A percentile compares a stretch with the other conserved stretches of the same genome.
Evolutionary conservation across 2,797 vertebrate species (phyloP).

Genomic region (Macrochelys suwanniensis): DNA sequence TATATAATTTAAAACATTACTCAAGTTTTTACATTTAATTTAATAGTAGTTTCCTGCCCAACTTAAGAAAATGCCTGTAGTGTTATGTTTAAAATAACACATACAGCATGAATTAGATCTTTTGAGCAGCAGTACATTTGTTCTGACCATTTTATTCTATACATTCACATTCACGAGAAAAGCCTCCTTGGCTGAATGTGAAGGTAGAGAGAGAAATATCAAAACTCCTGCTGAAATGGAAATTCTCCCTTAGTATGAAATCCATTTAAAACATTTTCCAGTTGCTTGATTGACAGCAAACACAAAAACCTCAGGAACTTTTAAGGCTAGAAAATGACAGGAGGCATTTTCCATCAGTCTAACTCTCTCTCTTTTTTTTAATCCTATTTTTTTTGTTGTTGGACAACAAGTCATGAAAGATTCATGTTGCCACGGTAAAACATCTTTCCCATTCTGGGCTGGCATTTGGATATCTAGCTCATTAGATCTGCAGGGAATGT

Average conservation of each 20-base stretch:
- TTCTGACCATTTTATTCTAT: not conserved
- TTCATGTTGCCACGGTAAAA: not conserved
- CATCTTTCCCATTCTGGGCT: not conserved
- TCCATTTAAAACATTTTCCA: not conserved
- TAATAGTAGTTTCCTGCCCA: not conserved
- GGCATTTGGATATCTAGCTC: not conserved
- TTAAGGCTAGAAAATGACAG: not conserved
- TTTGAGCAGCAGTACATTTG: not conserved
- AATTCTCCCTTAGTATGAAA: not conserved
- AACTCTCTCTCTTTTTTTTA: not conserved
- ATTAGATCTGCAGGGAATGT: not conserved
- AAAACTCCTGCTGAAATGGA: not conserved
- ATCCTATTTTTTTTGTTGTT: not conserved
- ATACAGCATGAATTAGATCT: not conserved
- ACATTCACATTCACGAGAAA: not conserved
- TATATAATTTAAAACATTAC: accelerated
- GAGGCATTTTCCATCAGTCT: not conserved
- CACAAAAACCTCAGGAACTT: not conserved
- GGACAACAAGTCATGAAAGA: not conserved
- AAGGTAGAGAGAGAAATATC: not conserved
- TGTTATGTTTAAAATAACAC: not conserved
- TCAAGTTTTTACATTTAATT: not conserved
- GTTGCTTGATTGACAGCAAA: not conserved
- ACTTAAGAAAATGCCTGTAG: not conserved
- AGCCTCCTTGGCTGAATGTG: not conserved